These are phyloP conservation scores for Uria lomvia DNA, from an alignment of 2,113 vertebrate genomes.

Conservation along the genomic window DNA sequence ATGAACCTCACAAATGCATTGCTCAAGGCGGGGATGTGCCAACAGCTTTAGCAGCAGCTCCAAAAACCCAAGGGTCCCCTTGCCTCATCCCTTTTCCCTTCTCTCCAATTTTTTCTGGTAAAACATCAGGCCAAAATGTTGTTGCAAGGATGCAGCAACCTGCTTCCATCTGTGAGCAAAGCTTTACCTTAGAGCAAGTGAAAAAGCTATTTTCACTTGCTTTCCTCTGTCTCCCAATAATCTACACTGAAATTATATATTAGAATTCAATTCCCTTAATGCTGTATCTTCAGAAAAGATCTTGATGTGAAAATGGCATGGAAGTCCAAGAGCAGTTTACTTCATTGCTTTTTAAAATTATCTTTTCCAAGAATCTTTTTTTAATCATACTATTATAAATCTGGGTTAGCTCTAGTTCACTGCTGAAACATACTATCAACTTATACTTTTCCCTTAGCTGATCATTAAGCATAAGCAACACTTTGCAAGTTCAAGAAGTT, in stretches of 20 bases:
- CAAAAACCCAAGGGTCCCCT: neutral
- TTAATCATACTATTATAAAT: neutral
- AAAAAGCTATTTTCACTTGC: neutral
- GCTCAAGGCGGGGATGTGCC: neutral
- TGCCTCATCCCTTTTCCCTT: neutral
- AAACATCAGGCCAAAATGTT: neutral
- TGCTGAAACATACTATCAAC: neutral
- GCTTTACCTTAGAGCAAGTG: neutral
- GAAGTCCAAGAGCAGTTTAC: neutral
- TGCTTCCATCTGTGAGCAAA: neutral
- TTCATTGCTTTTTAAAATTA: neutral
- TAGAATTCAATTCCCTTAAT: constrained; percentile 1
- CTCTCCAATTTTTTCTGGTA: neutral
- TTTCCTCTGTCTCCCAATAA: neutral
- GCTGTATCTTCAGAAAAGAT: neutral
- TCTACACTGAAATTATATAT: neutral
- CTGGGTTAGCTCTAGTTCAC: neutral
- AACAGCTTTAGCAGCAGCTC: neutral
- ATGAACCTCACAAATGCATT: neutral
- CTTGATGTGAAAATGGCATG: neutral
- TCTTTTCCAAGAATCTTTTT: neutral
- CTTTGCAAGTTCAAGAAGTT: neutral
- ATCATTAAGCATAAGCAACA: neutral
- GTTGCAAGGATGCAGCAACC: neutral
- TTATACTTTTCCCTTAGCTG: neutral